These are phyloP conservation scores for Syncerus caffer DNA, from an alignment of 2,797 vertebrate genomes.

Conservation along the genomic window DNA sequence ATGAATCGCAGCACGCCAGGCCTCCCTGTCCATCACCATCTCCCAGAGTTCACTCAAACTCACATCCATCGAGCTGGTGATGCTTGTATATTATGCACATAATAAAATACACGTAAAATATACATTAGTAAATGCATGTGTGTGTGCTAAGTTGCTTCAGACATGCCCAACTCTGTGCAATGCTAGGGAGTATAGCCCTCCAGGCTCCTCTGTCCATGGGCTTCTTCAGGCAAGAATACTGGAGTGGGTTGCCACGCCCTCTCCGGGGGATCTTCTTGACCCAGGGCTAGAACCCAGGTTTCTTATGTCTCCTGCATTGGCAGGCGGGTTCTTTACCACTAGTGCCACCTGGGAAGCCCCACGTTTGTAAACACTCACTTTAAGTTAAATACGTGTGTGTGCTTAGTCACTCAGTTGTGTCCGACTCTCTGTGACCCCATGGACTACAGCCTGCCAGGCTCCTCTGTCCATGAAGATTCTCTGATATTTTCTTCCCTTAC, in stretches of 20 bases:
- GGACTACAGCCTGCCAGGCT: background rate
- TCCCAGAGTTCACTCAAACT: no score
- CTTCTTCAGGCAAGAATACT: background rate
- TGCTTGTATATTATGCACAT: background rate
- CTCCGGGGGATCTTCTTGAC: background rate
- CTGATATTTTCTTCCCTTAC: background rate
- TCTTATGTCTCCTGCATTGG: background rate
- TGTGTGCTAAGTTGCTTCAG: background rate
- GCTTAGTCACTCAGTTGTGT: background rate
- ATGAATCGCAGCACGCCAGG: no score
- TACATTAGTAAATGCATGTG: background rate
- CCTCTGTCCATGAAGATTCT: background rate
- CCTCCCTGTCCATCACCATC: no score
- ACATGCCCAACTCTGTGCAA: background rate
- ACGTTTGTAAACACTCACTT: background rate
- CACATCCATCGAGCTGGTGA: no score
- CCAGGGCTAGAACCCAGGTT: background rate
- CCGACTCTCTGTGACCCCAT: background rate
- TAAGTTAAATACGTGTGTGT: background rate
- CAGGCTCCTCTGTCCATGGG: background rate
- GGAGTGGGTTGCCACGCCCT: background rate
- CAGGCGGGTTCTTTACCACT: background rate
- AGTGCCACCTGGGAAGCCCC: background rate
- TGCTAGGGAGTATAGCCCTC: background rate
- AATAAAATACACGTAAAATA: background rate